phyloP scores from a whole-genome alignment of 2,888 invertebrate genomes.

The Argyresthia albistria region DNA sequence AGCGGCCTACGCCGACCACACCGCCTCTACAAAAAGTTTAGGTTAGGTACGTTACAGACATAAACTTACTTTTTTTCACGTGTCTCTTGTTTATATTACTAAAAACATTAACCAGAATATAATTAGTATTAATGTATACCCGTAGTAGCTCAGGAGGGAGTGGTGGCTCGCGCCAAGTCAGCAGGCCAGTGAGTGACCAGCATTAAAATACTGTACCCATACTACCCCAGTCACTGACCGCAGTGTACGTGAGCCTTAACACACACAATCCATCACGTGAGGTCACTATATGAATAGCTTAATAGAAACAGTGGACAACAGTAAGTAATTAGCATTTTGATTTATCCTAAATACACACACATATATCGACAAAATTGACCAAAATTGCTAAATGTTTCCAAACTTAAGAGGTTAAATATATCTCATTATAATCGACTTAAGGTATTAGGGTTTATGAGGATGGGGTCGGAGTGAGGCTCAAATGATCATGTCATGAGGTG shows the following conservation, averaged over 20 bases:
- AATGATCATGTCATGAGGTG: neutral
- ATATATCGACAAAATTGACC: conserved; percentile 55
- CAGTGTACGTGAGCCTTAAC: too few species aligned
- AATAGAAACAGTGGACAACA: conserved; percentile 30
- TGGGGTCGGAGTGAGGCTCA: neutral
- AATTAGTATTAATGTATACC: neutral
- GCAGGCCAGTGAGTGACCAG: too few species aligned
- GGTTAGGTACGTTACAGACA: conserved; percentile 1
- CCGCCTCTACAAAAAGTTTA: conserved; percentile 1
- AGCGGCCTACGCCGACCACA: neutral
- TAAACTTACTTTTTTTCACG: neutral
- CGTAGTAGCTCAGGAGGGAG: neutral
- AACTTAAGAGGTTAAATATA: conserved; percentile 6
- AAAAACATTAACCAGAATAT: conserved; percentile 4
- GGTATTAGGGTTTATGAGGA: neutral
- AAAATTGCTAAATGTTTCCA: conserved; percentile 48
- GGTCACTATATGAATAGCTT: neutral
- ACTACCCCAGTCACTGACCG: too few species aligned
- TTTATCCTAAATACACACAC: conserved; percentile 43
- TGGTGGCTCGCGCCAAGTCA: neutral
- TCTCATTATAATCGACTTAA: neutral
- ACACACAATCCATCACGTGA: too few species aligned
- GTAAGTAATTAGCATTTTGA: conserved; percentile 31
- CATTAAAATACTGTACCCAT: too few species aligned
- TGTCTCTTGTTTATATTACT: neutral